phyloP scores from a whole-genome alignment of 2,888 invertebrate species.

The Drosophila mimetica region DNA sequence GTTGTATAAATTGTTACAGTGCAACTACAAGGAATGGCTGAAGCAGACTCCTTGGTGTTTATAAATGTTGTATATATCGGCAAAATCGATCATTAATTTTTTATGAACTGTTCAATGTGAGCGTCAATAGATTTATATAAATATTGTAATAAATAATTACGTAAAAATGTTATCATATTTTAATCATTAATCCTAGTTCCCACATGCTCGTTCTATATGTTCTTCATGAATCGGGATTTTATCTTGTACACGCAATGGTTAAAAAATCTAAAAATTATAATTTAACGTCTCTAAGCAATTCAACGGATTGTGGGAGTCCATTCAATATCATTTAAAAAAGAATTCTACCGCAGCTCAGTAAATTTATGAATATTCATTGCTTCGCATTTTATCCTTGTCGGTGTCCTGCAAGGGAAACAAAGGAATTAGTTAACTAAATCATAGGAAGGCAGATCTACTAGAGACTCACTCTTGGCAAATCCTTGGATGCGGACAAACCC shows the following conservation, averaged over 20 bases:
- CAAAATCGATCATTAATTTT: constrained; percentile 56
- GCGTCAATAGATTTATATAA: constrained; percentile 73
- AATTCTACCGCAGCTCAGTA: constrained; percentile 59
- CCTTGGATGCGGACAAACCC: constrained; percentile 65
- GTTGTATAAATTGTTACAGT: constrained; percentile 78
- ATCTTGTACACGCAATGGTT: constrained; percentile 67
- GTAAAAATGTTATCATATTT: constrained; percentile 78
- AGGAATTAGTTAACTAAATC: not conserved
- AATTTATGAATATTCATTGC: constrained; percentile 76
- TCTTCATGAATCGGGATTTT: constrained; percentile 52
- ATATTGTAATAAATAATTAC: constrained; percentile 82
- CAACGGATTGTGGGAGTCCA: constrained; percentile 54
- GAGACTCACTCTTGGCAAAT: constrained; percentile 73
- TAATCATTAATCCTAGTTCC: constrained; percentile 69
- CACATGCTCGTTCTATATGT: constrained; percentile 64
- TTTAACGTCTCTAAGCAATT: constrained; percentile 58
- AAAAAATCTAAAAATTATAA: constrained; percentile 63
- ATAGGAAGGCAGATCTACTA: not conserved
- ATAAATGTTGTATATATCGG: constrained; percentile 73
- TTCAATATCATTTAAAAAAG: constrained; percentile 53
- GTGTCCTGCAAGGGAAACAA: constrained; percentile 65
- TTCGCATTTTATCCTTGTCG: constrained; percentile 76
- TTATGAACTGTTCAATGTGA: constrained; percentile 70
- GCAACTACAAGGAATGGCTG: constrained; percentile 82
- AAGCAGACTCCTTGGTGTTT: constrained; percentile 76